Base-by-base conservation (phyloP, 2,888 invertebrate genomes). In the Crocallis elinguaria region DNA sequence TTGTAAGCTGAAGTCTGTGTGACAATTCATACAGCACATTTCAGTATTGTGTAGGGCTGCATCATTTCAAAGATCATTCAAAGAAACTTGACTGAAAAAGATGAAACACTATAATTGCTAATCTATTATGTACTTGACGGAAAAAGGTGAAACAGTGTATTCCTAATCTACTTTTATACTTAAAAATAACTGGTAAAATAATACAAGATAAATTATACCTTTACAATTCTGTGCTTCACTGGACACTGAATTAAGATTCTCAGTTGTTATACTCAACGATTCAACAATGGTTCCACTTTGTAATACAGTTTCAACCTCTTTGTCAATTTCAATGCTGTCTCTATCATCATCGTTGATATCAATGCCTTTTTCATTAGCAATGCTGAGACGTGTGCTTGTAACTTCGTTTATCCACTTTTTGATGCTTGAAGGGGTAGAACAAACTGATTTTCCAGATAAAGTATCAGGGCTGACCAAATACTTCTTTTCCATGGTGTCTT, bases 241-340 rank as follows among this genome's bases (percentile, higher is more conserved):
- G 0, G 86, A 84, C 5, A 88, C 83, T 0, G 84, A 77, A 62
- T 86, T 90, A 3, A 89, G 67, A 66, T 85, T 90, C 57, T 87
- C 90, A 0, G 88, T 86, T 17, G 89, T 83, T 51, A 89, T 86
- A 62, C 85, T 91, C 52, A 92, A 67, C 0, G 89, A 87, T 60
- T 92, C 92, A 7, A 92, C 90, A 43, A 87, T 86, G 2, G 90
- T 89, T 11, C 91, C 91, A 60, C 91, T 90, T 62, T 92, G 90
- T 41, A 92, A 52, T 0, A 91, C 92, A 0, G 84, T 89, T 64
- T 92, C 92, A 0, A 92, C 88, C 69, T 91, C 92, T 53, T 90
- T 91, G 52, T 92, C 91, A 57, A 91, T 91, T 60, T 91, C 91
- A 43, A 87, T 73, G 25, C 80, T 75, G 17, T 86, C 87, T 53